A percentile compares a stretch with the other conserved stretches of the same genome.
Evolutionary conservation across 2,113 vertebrate genomes (phyloP).

Genomic region (Catharus minimus): DNA sequence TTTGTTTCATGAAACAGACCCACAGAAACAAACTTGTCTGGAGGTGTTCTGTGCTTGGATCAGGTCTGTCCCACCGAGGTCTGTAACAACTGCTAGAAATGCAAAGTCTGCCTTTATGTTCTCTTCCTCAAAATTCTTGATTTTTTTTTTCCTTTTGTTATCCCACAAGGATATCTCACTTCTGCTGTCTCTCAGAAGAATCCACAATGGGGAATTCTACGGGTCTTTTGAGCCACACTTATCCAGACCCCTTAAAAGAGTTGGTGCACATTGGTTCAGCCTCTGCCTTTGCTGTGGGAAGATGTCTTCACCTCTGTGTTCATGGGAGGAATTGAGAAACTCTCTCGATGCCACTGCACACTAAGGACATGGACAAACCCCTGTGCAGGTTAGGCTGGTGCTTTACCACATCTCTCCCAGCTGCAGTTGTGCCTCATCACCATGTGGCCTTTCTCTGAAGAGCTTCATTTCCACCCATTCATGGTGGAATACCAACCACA

Average conservation of each 20-base stretch:
- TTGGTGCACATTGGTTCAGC: background rate
- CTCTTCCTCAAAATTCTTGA: background rate
- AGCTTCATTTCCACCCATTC: background rate
- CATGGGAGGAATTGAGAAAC: background rate
- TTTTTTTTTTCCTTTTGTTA: background rate
- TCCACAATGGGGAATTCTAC: background rate
- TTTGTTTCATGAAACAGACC: background rate
- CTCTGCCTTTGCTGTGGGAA: background rate
- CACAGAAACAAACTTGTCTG: background rate
- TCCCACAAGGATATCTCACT: background rate
- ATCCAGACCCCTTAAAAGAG: background rate
- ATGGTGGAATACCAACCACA: background rate
- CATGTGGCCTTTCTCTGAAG: background rate
- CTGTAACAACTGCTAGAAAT: background rate
- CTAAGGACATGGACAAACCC: background rate
- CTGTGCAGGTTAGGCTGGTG: background rate
- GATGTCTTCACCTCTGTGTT: background rate
- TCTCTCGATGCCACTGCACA: rapidly evolving
- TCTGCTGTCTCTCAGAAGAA: background rate
- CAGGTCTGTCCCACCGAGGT: rapidly evolving
- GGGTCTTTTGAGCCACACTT: background rate
- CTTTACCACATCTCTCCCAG: background rate
- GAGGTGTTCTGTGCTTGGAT: background rate
- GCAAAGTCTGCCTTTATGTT: background rate
- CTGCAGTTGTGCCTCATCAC: background rate